Percentiles rank a stretch among this genome's conserved stretches.
Evolutionary conservation across 2,113 vertebrate genomes (phyloP).

Genomic region (Addax nasomaculatus): DNA sequence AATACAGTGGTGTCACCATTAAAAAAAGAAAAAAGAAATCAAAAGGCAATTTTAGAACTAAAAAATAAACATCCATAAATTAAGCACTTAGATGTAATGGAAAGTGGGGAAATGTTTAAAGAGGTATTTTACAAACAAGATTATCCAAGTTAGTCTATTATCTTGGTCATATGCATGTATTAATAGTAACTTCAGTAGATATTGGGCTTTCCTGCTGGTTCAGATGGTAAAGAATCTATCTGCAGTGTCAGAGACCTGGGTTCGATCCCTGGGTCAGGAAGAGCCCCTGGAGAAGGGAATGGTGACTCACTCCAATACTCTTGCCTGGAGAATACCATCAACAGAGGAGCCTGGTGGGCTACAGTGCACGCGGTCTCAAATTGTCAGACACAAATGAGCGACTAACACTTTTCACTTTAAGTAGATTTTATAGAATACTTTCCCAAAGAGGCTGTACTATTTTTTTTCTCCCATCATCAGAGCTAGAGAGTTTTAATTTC

Average conservation of each 20-base stretch:
- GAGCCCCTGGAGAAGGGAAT: not conserved
- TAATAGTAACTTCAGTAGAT: not conserved
- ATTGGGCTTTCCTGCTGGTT: not conserved
- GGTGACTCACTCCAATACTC: not conserved
- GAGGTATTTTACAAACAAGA: not conserved
- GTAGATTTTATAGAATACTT: not conserved
- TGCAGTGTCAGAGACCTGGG: not conserved
- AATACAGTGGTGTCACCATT: not conserved
- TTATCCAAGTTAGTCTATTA: not conserved
- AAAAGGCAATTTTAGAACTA: not conserved
- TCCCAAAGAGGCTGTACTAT: rapidly evolving
- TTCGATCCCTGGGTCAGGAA: not conserved
- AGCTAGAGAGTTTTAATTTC: rapidly evolving
- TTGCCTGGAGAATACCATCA: not conserved
- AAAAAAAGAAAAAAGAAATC: not conserved
- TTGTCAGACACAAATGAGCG: not conserved
- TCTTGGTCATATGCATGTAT: not conserved
- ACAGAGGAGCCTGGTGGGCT: not conserved
- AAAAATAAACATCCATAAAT: not conserved
- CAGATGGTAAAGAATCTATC: not conserved
- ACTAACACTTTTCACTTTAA: not conserved
- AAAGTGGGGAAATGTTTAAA: not conserved
- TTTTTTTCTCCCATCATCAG: not conserved
- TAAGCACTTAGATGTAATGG: not conserved
- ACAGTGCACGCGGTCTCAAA: not conserved